These are phyloP conservation scores for Papilio machaon DNA, from an alignment of 1,140 invertebrate genomes.

Conservation along the genomic window DNA sequence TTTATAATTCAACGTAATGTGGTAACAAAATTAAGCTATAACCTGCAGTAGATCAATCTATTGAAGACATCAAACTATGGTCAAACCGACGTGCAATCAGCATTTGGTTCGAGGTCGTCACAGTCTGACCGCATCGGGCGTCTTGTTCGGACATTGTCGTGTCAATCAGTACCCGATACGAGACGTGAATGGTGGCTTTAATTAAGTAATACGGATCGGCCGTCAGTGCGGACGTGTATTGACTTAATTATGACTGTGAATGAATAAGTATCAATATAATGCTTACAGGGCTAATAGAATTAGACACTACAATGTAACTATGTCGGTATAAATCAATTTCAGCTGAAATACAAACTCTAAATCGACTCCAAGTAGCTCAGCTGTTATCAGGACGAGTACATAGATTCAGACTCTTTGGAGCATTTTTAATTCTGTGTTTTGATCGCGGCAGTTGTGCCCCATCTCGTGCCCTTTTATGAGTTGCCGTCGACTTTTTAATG, in stretches of 20 bases:
- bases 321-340: background rate
- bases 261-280: slow-evolving; percentile 12
- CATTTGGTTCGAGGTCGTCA: background rate
- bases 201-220: slow-evolving; percentile 33
- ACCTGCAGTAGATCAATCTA: background rate
- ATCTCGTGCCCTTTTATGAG: background rate
- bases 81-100: slow-evolving; percentile 12
- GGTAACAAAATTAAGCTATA: too few relatives aligned
- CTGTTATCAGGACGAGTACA: background rate
- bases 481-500: too few relatives aligned
- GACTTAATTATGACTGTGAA: slow-evolving; percentile 32
- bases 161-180: slow-evolving; percentile 46
- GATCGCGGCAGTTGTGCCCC: background rate
- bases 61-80: background rate
- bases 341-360: background rate
- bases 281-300: background rate
- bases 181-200: slow-evolving; percentile 43
- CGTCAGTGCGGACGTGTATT: slow-evolving; percentile 32
- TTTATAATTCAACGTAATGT: too few relatives aligned
- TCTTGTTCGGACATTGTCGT: slow-evolving; percentile 47
- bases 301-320: background rate
- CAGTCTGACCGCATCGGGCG: background rate
- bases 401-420: background rate
- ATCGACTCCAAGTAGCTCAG: background rate
- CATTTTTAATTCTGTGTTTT: background rate